These are phyloP conservation scores for Styela plicata DNA, from an alignment of 23 tunicate genomes.

Conservation along the genomic window DNA sequence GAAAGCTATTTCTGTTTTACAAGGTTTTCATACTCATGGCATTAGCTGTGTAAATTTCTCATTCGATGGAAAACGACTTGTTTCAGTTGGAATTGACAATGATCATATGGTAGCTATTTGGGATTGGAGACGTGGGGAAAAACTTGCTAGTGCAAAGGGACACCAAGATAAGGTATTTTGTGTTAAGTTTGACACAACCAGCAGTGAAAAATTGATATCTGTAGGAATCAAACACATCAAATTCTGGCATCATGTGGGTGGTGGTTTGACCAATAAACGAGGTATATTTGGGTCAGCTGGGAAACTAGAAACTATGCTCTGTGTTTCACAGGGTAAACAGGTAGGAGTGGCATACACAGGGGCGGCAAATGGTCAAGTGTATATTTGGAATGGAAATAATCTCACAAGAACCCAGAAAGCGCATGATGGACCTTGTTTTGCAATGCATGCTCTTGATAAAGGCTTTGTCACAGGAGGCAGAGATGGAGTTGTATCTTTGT, in stretches of 20 bases:
- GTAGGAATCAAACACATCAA: constrained; percentile 94
- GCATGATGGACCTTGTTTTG: constrained; percentile 95
- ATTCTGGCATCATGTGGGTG: constrained; percentile 95
- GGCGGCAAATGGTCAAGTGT: constrained; percentile 85
- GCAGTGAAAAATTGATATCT: constrained; percentile 64
- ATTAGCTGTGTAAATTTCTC: constrained; percentile 83
- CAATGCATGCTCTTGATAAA: constrained; percentile 89
- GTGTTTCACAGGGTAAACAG: constrained; percentile 72
- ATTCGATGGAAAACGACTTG: constrained; percentile 84
- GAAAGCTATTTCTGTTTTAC: constrained; percentile 65
- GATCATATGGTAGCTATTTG: constrained; percentile 95
- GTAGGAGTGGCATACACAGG: constrained; percentile 62
- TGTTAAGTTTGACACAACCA: constrained; percentile 44
- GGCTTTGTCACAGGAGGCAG: constrained; percentile 97
- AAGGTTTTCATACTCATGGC: constrained; percentile 90
- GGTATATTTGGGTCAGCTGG: constrained; percentile 80
- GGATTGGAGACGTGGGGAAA: constrained; percentile 96
- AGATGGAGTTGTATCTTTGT: constrained; percentile 82
- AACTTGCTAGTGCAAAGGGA: constrained; percentile 72
- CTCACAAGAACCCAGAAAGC: constrained; percentile 67
- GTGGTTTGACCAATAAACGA: constrained; percentile 81
- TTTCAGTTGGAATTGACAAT: constrained; percentile 88
- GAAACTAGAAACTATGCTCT: constrained; percentile 82
- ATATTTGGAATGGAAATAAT: constrained; percentile 68
- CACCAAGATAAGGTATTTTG: constrained; percentile 87